Evolutionary conservation across 2,797 vertebrate species (phyloP), one percentile per base, ranked within the genome.

Genomic region (Argyrosomus regius): DNA sequence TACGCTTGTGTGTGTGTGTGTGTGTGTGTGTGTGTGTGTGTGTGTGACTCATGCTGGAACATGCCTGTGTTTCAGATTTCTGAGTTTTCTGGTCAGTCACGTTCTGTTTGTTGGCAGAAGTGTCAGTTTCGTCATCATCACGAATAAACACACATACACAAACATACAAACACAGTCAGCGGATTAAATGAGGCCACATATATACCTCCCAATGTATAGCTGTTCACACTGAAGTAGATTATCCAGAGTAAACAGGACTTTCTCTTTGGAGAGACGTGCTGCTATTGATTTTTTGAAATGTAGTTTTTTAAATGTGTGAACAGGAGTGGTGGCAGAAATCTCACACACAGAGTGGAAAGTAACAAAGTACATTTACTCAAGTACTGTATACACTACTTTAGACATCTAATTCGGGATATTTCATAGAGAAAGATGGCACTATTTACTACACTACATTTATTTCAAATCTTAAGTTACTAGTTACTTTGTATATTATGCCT

Each of bases 41-140:
- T 73, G 22, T 22, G 22, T 90, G 89, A 94, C 77, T 93, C 92
- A 91, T 89, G 83, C 78, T 91, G 82, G 84, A 88, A 89, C 83
- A 90, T 89, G 90, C 72, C 61, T 72, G 75, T 45, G 74, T 89
- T 87, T 89, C 69, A 80, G 66, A 80, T 80, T 87, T 81, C 77
- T 72, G 68, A 69, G 84, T 82, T 86, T 88, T 89, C 50, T 77
- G 83, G 81, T 87, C 79, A 86, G 91, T 91, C 89, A 93, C 83
- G 82, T 87, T 91, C 77, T 87, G 48, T 84, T 79, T 87, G 68
- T 90, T 92, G 89, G 89, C 86, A 89, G 81, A 82, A 74, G 31
- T 63, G 59, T 20, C 57, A 52, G 77, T 75, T 90, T 76, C 63
- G 84, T 87, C 68, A 87, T 82, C 70, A 73, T 88, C 82, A 86